phyloP scores from a whole-genome alignment of 2,888 invertebrate species.

The Cosmia trapezina region DNA sequence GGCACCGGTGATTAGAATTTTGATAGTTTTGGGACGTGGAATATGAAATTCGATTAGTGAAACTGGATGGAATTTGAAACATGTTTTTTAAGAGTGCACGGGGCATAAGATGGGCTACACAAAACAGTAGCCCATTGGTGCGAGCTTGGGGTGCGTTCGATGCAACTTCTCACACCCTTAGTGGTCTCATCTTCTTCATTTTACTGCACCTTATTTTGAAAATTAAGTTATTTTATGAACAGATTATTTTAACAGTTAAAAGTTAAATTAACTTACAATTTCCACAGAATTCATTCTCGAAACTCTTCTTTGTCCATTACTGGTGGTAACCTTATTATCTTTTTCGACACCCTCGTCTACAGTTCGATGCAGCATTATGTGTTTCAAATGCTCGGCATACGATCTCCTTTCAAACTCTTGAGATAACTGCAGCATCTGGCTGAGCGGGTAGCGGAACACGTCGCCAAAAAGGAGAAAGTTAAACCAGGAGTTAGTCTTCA shows the following conservation, averaged over 20 bases:
- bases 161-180: not conserved
- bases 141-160: not conserved
- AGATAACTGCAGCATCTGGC: slow-evolving; percentile 90
- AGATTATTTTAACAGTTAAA: slow-evolving; percentile 6
- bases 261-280: slow-evolving; percentile 72
- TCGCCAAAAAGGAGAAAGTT: slow-evolving; percentile 93
- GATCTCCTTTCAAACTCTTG: slow-evolving; percentile 90
- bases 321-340: slow-evolving; percentile 78
- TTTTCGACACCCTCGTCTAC: slow-evolving; percentile 83
- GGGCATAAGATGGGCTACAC: no score
- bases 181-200: not conserved
- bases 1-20: slow-evolving; percentile 3
- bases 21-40: not conserved
- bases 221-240: not conserved
- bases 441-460: slow-evolving; percentile 92
- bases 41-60: not conserved
- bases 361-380: slow-evolving; percentile 85
- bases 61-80: slow-evolving; percentile 17
- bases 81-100: not conserved
- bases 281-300: slow-evolving; percentile 84
- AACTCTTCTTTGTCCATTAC: slow-evolving; percentile 80
- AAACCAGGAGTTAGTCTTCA: slow-evolving; percentile 92
- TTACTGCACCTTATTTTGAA: not conserved
- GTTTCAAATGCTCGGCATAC: slow-evolving; percentile 91
- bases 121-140: not conserved